Evolutionary conservation across 1,140 invertebrate species (phyloP), one percentile per base, ranked within the genome.

Genomic region (Tetragonula clypearis): DNA sequence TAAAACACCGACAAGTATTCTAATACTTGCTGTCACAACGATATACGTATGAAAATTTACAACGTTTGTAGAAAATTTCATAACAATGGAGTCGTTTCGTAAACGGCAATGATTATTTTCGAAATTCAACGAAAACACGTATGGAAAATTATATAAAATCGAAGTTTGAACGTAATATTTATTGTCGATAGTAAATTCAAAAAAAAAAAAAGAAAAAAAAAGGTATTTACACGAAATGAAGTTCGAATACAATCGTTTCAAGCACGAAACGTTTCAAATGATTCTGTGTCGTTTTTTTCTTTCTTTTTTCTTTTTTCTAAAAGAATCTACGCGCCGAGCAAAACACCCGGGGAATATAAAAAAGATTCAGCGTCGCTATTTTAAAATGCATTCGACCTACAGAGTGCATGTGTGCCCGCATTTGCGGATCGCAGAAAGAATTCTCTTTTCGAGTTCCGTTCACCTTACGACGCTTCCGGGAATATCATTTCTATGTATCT

Each of bases 371-470:
- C 35, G 19, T 1, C 9, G 49, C 65, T 56, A 58, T 72, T 56
- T 49, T 26, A n/a, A 60, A 80, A 80, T 80, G 79, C 79, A 80
- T 80, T 60, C 68, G 68, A 80, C 69, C 17, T 2, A 15, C 23
- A 5, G 12, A 62, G 23, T 62, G 41, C 41, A 21, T 23, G 15
- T n/a, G n/a, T 21, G 9, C 53, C 30, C 55, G 66, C 66, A 12
- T 80, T 80, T 58, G 8, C 26, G 53, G 53, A 17, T 41, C 55
- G n/a, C 55, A 17, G 53, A 58, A 71, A 80, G 30, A 72, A 60
- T 60, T 58, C 53, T 53, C 14, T 56, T 60, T 23, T 15, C 55
- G 5, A 19, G 68, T 55, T 49, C 12, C 49, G 21, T 49, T 79
- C 68, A 79, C 30, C n/a, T n/a, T 53, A 11, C 15, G 9, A 53